Evolutionary conservation across 1,140 invertebrate species (phyloP), one percentile per base, ranked within the genome.

Genomic region (Drosophila kepulauana): DNA sequence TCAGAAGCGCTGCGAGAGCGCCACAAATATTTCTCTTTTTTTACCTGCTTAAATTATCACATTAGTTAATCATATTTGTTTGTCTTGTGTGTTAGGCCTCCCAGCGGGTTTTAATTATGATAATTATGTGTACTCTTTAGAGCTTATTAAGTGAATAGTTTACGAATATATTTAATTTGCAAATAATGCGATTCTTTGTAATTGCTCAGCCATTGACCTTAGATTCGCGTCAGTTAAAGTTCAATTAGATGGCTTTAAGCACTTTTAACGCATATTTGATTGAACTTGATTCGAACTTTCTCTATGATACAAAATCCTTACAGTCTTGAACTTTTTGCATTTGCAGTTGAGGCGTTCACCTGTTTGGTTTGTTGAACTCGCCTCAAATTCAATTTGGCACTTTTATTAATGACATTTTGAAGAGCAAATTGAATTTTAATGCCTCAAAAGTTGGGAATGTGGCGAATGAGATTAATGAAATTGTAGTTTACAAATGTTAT

Each of bases 31-130:
- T 86, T 78, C 33, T 78, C 72, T 25, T 25, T 25, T 61, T 51
- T 73, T 52, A 66, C 20, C 82, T 69, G 78, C 70, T 79, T 82
- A 73, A 87, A 87, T 80, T 80, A 87, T 87, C 82, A 77, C 78
- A 82, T 88, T 77, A 77, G 58, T 25, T 64, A 71, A 75, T 64
- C 63, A 61, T 67, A 51, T 71, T 64, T 43, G 41, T 48, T 69
- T 77, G 77, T 3, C 28, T 5, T 10, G 16, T 25, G 48, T 20
- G 52, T 11, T 8, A 56, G n/a, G 56, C 51, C 51, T 41, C 61
- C 56, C 57, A 38, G 57, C 2, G 57, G 48, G 2, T 10, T 61
- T 54, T 52, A 71, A 81, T 66, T 56, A 65, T 68, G 5, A 67
- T 78, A 74, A 86, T 81, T 85, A 41, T 41, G 20, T 68, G 33